Conservation (phyloP, 2,797 vertebrate species). For the Myiotriccus ornatus region DNA sequence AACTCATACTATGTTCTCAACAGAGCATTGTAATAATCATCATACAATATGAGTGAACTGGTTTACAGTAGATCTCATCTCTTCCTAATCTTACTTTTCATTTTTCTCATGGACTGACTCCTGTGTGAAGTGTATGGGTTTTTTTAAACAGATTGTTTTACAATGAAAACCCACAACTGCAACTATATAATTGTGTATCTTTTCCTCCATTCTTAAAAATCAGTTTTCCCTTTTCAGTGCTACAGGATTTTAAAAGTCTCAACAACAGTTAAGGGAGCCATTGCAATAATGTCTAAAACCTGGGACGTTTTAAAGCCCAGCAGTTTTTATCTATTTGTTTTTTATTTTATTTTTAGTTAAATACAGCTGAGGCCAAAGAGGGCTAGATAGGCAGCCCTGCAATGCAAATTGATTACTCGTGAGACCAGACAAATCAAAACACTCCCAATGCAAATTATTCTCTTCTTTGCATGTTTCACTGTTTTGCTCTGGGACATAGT, state of each 20-base stretch:
- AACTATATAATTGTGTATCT: neutral
- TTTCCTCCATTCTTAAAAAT: neutral
- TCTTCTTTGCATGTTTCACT: neutral
- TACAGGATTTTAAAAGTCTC: neutral
- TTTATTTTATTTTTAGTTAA: conserved; percentile 30
- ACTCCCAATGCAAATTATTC: neutral
- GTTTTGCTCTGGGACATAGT: neutral
- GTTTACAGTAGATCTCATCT: neutral
- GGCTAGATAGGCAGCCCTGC: neutral
- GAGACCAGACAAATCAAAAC: neutral
- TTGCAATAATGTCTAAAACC: neutral
- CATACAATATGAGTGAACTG: neutral
- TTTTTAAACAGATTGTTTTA: neutral
- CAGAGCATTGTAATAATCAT: neutral
- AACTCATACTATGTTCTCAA: neutral
- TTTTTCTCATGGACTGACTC: neutral
- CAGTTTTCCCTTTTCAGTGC: neutral
- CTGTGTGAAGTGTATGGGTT: neutral
- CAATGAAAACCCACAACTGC: neutral
- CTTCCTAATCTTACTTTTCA: neutral
- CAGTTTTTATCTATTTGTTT: neutral
- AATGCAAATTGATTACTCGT: neutral
- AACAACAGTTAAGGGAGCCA: conserved; percentile 7
- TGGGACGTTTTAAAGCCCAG: neutral
- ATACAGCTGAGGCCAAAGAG: neutral